Evolutionary conservation across 2,888 invertebrate species (phyloP).

Genomic region (Elegia similella): DNA sequence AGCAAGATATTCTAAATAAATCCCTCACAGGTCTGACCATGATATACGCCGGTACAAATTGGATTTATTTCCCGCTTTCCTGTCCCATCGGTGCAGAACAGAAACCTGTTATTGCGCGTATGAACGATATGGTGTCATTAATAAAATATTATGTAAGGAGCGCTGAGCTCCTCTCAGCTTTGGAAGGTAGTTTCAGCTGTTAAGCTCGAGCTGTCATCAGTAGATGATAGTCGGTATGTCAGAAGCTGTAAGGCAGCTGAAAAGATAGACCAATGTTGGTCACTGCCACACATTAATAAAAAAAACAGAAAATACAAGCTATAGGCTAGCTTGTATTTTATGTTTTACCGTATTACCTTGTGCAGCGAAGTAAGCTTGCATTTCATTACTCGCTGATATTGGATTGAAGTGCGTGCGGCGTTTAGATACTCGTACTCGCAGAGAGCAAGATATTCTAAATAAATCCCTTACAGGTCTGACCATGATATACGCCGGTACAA

Average conservation of each 20-base stretch:
- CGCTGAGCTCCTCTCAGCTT: conserved; percentile 47
- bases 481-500: conserved; percentile 76
- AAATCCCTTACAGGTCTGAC: conserved; percentile 67
- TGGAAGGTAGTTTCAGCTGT: conserved; percentile 30
- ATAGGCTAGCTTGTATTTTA: neutral
- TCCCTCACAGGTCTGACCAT: too few species aligned
- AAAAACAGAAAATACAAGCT: neutral
- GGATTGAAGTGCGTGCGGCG: conserved; percentile 41
- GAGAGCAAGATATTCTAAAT: conserved; percentile 56
- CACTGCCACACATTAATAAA: too few species aligned
- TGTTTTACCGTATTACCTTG: too few species aligned
- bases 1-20: conserved; percentile 65
- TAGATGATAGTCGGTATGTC: too few species aligned
- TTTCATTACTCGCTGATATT: neutral
- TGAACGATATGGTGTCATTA: conserved; percentile 73
- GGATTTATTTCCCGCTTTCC: conserved; percentile 73
- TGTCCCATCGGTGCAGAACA: conserved; percentile 64
- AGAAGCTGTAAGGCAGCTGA: too few species aligned
- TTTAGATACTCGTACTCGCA: conserved; percentile 9
- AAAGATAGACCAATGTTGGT: too few species aligned
- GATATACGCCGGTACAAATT: conserved; percentile 78
- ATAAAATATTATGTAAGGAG: conserved; percentile 65
- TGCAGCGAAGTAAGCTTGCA: neutral
- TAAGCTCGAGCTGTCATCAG: neutral
- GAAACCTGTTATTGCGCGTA: conserved; percentile 73